Evolutionary conservation across 2,113 vertebrate genomes (phyloP).

Genomic region (Oreochromis niloticus): DNA sequence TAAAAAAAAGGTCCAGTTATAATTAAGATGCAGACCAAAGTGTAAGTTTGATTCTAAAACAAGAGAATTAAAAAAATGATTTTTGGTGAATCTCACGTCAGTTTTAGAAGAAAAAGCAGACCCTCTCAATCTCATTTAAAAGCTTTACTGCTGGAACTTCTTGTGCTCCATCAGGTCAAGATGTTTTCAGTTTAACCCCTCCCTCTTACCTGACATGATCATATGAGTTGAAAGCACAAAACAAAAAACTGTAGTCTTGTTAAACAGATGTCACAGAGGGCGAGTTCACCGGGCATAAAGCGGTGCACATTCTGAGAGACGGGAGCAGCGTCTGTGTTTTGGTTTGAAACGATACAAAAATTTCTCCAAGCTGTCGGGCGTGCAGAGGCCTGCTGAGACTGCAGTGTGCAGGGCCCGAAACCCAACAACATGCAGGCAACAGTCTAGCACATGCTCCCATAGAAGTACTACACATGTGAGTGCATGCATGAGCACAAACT

Average conservation of each 20-base stretch:
- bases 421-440: neutral
- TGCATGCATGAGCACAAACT: constrained; percentile 1
- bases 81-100: neutral
- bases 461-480: neutral
- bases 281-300: constrained; percentile 22
- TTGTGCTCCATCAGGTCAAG: neutral
- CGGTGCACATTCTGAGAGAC: constrained; percentile 23
- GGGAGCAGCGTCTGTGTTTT: constrained; percentile 31
- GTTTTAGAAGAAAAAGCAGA: neutral
- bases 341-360: neutral
- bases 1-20: neutral
- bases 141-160: neutral
- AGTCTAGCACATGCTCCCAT: neutral
- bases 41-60: neutral
- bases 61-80: neutral
- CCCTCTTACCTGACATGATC: neutral
- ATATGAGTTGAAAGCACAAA: neutral
- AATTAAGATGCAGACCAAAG: neutral
- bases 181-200: neutral
- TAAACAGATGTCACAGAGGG: neutral
- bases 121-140: neutral
- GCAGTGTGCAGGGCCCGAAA: neutral
- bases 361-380: neutral
- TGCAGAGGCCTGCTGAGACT: neutral
- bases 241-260: neutral